Conservation (phyloP, 2,888 invertebrate genomes). For the Hymenopus coronatus region DNA sequence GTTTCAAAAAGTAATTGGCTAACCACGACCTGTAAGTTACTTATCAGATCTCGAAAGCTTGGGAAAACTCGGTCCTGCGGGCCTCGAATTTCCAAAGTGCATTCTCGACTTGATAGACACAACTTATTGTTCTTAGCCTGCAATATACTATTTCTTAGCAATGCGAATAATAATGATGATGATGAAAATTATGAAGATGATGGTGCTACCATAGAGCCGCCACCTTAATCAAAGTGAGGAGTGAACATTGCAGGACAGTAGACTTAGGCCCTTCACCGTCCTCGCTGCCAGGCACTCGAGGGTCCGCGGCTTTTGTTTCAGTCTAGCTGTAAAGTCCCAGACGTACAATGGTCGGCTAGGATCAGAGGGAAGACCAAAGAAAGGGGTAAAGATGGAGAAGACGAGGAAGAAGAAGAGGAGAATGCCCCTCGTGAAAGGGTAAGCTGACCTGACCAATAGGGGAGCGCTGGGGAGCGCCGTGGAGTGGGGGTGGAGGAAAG, state of each 20-base stretch:
- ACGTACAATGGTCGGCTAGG: not conserved
- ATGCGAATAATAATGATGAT: too few species aligned
- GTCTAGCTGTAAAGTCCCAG: not conserved
- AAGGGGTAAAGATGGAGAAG: not conserved
- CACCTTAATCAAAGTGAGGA: too few species aligned
- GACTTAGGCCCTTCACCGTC: not conserved
- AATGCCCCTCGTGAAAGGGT: slow-evolving; percentile 18
- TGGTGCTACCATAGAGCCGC: too few species aligned
- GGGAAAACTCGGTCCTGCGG: too few species aligned
- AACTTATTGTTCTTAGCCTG: too few species aligned
- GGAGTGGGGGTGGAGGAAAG: not conserved
- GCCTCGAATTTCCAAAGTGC: too few species aligned
- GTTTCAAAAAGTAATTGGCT: too few species aligned
- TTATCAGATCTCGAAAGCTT: too few species aligned
- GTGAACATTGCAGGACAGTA: not conserved
- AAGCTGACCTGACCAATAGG: slow-evolving; percentile 19
- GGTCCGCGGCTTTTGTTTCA: not conserved
- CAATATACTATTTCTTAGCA: too few species aligned
- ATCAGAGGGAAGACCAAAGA: slow-evolving; percentile 16
- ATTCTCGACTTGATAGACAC: too few species aligned
- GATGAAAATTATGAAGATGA: too few species aligned
- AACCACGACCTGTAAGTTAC: too few species aligned
- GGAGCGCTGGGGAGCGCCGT: slow-evolving; percentile 1
- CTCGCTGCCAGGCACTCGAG: not conserved
- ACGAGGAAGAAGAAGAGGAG: not conserved